Base-by-base conservation (phyloP, 2,113 vertebrate genomes). In the Microtus ochrogaster region DNA sequence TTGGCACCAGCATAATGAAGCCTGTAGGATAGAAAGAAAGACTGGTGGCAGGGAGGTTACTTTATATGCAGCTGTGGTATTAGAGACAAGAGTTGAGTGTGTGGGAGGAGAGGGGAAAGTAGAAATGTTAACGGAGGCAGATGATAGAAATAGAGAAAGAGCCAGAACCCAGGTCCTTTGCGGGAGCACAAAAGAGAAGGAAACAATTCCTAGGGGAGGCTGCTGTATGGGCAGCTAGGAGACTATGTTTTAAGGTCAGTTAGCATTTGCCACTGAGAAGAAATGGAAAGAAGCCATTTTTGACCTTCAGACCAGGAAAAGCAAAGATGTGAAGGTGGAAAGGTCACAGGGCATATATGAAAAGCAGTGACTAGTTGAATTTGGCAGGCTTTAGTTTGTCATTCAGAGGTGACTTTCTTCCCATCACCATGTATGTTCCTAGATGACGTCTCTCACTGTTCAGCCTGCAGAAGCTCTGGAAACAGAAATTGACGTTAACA, bases 401-500 rank as follows among this genome's bases (percentile, higher is more conserved):
- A 90, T 94, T 92, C 84, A 49, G 36, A 87, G 47, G 12, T 63
- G 63, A 93, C 63, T 49, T 93, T 94, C 7, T 21, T 24, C 58
- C 33, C 21, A 28, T 84, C 58, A 76, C 49, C 21, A 81, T 92
- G 14, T 83, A 44, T n/a, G 14, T 94, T 95, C 44, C 88, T 96
- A 87, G 74, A 90, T 89, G 41, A 58, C 17, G 36, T 94, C 7
- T 92, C 28, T 84, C 10, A 95, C 63, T 47, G n/a, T 76, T 21
- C 65, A 96, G 76, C n/a, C n/a, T 36, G 33, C n/a, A 94, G 70
- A 81, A 96, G n/a, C 85, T 92, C 85, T 92, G 49, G 81, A 94
- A 94, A 85, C 76, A 83, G 92, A 94, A 90, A 90, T 66, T 78
- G 10, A n/a, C 72, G 30, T 92, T 94, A 95, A 94, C 81, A 93